Evolutionary conservation across 1,140 invertebrate species (phyloP), one percentile per base, ranked within the genome.

Genomic region (Schlechtendalia chinensis): DNA sequence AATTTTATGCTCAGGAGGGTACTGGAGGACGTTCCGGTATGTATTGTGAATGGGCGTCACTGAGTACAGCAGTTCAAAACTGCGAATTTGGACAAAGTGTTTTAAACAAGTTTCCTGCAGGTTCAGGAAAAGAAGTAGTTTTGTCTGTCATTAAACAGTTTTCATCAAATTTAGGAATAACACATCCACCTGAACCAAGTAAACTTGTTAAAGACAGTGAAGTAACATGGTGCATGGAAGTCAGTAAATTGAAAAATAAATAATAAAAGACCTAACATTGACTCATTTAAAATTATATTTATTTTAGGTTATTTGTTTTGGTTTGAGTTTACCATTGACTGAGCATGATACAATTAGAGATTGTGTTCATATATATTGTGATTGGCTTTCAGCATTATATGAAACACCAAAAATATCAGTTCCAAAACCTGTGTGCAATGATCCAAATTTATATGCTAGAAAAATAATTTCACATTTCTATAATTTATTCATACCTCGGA

Each of bases 301-400:
- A 71, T 82, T 84, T 24, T 77, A 91, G 89, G 95, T 97, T 11
- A 91, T 98, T 27, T 95, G 96, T 84, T 97, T 92, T 88, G 96
- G 97, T 0, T 88, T 99, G 0, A 95, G 94, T 50, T 86, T 99
- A 50, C 95, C 96, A 0, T 85, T 98, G 16, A 88, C 90, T 53
- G 96, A 98, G 85, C 94, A 97, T 86, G 96, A 98, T 83, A 94
- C 94, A 0, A 93, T 98, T 58, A 91, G 96, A 82, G 96, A 98
- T 86, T 98, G 96, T 87, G 96, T 98, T 12, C 95, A 94, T 86
- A 92, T 98, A 29, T 98, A 98, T 85, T 98, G 96, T 86, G 96
- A 98, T 84, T 99, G 97, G 97, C 86, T 99, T 39, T 92, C 93
- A 0, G 93, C 95, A 1, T 87, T 97, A 71, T 90, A 96, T 83